Conservation (phyloP, 2,113 vertebrate species). For the Hemiprocne comata region DNA sequence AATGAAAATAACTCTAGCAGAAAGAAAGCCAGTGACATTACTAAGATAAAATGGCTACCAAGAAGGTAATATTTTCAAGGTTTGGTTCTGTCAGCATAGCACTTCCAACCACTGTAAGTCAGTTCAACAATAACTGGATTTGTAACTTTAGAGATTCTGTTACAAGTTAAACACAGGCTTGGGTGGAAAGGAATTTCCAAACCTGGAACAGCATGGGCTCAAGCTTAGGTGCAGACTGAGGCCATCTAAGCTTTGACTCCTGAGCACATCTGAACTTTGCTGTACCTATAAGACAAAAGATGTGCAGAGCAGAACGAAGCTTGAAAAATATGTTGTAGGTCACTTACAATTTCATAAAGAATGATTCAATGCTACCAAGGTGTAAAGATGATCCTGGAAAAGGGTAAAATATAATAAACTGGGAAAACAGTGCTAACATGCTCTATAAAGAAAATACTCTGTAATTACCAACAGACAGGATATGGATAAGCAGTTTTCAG, state of each 20-base stretch:
- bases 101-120: neutral
- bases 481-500: slow-evolving; percentile 50
- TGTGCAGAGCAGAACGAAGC: neutral
- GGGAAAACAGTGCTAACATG: neutral
- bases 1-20: neutral
- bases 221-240: neutral
- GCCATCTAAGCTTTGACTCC: neutral
- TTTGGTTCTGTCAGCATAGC: neutral
- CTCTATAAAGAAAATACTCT: neutral
- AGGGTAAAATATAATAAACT: slow-evolving; percentile 16
- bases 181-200: neutral
- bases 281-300: neutral
- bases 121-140: neutral
- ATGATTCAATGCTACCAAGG: neutral
- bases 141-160: neutral
- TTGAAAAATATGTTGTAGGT: neutral
- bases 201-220: neutral
- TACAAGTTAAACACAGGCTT: neutral
- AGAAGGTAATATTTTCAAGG: neutral
- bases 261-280: neutral
- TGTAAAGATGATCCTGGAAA: slow-evolving; percentile 14
- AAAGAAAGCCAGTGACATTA: neutral
- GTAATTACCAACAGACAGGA: slow-evolving; percentile 38
- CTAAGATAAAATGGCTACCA: neutral
- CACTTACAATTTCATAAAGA: neutral